These are phyloP conservation scores for Varanus komodoensis DNA, from an alignment of 2,113 vertebrate genomes.

Conservation along the genomic window DNA sequence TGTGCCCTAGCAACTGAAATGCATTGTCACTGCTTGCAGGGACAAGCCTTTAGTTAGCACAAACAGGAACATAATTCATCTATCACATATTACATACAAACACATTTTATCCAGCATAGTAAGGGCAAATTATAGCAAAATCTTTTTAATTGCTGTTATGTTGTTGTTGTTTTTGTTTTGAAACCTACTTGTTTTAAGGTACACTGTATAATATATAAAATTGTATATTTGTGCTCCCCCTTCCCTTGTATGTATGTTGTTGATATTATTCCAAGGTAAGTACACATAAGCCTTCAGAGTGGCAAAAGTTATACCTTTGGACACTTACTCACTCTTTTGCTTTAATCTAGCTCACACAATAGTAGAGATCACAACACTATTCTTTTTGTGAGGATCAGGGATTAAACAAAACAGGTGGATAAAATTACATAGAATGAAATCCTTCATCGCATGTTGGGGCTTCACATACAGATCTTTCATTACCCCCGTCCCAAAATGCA, in stretches of 20 bases:
- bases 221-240: background rate
- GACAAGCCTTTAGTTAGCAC: slow-evolving; percentile 54
- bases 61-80: slow-evolving; percentile 52
- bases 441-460: background rate
- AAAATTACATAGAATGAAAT: background rate
- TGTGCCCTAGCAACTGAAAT: slow-evolving; percentile 54
- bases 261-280: slow-evolving; percentile 24
- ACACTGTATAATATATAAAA: too few relatives aligned
- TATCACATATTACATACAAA: background rate
- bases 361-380: background rate
- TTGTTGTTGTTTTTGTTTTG: too few relatives aligned
- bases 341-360: slow-evolving; percentile 3
- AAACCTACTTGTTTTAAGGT: background rate
- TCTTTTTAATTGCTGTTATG: background rate
- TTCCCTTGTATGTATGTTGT: background rate
- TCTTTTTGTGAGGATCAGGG: slow-evolving; percentile 38
- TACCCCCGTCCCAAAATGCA: background rate
- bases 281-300: accelerated
- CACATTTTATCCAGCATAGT: slow-evolving; percentile 27
- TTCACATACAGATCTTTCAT: background rate
- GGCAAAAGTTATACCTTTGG: background rate
- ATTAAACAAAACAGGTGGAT: slow-evolving; percentile 11
- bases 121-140: background rate
- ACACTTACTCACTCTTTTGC: slow-evolving; percentile 16
- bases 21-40: slow-evolving; percentile 70